Percentiles rank a stretch among this genome's conserved stretches.
phyloP scores from a whole-genome alignment of 2,797 vertebrate species.

The Emydoidea blandingii region DNA sequence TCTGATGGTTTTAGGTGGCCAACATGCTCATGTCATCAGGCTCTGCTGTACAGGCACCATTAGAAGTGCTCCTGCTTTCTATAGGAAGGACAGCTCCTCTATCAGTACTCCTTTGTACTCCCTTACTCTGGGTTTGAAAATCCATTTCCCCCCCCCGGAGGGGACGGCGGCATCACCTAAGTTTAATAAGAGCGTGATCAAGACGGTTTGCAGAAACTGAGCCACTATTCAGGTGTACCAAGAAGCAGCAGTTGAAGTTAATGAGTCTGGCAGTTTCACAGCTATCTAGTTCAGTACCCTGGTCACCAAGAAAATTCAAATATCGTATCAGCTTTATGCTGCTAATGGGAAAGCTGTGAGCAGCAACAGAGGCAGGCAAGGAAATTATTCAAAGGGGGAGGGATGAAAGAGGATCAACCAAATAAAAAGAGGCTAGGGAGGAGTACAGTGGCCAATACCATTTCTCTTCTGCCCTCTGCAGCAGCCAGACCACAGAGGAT shows the following conservation, averaged over 20 bases:
- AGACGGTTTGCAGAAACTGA: not conserved
- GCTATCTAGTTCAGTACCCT: conserved; percentile 47
- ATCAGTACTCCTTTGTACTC: not conserved
- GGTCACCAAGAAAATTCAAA: conserved; percentile 64
- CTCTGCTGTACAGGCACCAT: not conserved
- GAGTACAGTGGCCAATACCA: not conserved
- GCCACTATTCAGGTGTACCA: conserved; percentile 1
- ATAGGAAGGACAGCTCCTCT: not conserved
- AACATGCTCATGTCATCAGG: not conserved
- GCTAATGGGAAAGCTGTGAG: conserved; percentile 34
- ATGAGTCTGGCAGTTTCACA: not conserved
- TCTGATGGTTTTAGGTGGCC: not conserved
- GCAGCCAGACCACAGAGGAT: not conserved
- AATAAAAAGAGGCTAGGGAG: not conserved
- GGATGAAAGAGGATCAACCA: not conserved
- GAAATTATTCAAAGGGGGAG: not conserved
- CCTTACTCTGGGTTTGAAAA: accelerated
- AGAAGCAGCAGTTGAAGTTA: conserved; percentile 59
- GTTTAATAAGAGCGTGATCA: not conserved
- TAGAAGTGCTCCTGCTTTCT: not conserved
- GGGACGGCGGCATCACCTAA: too few relatives aligned
- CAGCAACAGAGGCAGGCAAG: not conserved
- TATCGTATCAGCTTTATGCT: conserved; percentile 43
- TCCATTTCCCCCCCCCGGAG: not conserved
- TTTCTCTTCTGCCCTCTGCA: not conserved